phyloP scores from a whole-genome alignment of 2,797 vertebrate genomes.

The Pseudomugil tenellus region DNA sequence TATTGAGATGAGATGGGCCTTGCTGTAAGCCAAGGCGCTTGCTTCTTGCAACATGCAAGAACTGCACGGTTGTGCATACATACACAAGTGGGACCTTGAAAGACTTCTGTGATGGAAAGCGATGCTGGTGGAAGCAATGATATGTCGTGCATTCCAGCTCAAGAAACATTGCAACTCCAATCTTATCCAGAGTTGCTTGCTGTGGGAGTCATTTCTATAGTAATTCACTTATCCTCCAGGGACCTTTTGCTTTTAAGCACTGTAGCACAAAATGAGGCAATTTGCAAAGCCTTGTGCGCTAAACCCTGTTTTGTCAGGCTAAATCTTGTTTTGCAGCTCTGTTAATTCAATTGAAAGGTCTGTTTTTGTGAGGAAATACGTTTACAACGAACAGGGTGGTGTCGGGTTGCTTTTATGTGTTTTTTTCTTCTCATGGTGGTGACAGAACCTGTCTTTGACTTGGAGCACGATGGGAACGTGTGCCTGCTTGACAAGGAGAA shows the following conservation, averaged over 20 bases:
- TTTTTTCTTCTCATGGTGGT: neutral
- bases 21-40: constrained; percentile 40
- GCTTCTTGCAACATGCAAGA: constrained; percentile 34
- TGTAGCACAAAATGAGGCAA: constrained; percentile 54
- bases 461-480: constrained; percentile 20
- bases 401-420: constrained; percentile 21
- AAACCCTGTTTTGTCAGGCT: constrained; percentile 50
- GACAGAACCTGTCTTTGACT: constrained; percentile 38
- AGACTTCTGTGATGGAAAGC: neutral
- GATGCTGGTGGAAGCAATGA: constrained; percentile 13
- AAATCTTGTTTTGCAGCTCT: constrained; percentile 27
- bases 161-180: constrained; percentile 18
- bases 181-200: constrained; percentile 36
- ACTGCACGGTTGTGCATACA: constrained; percentile 13
- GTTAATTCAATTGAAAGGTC: constrained; percentile 38
- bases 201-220: constrained; percentile 34
- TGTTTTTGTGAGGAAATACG: constrained; percentile 15
- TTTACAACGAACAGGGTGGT: constrained; percentile 29
- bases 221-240: constrained; percentile 39
- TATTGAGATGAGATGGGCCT: constrained; percentile 45
- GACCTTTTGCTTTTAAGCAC: constrained; percentile 51
- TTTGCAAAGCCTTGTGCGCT: constrained; percentile 41
- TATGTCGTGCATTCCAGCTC: constrained; percentile 17
- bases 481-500: constrained; percentile 24
- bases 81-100: constrained; percentile 12